Evolutionary conservation across 2,888 invertebrate genomes (phyloP).

Genomic region (Eudasyphora cyanicolor): DNA sequence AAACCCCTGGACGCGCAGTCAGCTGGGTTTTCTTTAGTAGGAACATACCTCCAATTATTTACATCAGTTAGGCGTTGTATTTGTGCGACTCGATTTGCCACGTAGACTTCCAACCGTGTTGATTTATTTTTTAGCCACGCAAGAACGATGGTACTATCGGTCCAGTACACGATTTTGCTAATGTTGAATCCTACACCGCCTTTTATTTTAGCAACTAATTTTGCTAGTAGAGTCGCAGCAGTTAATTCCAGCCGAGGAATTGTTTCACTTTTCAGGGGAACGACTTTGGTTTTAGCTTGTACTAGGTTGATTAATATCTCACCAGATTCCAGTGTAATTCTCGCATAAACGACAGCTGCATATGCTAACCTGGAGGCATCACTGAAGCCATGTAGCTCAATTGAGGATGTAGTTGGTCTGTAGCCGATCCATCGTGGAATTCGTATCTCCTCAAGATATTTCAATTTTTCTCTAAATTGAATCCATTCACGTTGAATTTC

Average conservation of each 20-base stretch:
- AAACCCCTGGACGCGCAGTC: constrained; percentile 51
- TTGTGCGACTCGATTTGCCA: constrained; percentile 21
- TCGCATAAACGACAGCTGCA: constrained; percentile 52
- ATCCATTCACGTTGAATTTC: constrained; percentile 42
- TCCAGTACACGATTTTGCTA: constrained; percentile 26
- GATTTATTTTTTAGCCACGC: constrained; percentile 19
- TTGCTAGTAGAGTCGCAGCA: background rate
- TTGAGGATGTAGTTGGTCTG: background rate
- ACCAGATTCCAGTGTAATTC: constrained; percentile 26
- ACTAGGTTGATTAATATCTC: constrained; percentile 5
- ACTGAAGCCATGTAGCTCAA: constrained; percentile 58
- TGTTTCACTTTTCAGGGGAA: constrained; percentile 20
- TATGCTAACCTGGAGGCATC: constrained; percentile 52
- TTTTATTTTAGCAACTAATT: constrained; percentile 26
- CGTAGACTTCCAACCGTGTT: constrained; percentile 22
- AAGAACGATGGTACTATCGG: constrained; percentile 40
- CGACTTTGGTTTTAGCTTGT: constrained; percentile 42
- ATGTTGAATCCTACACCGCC: constrained; percentile 22
- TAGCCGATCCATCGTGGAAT: constrained; percentile 47
- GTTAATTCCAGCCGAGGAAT: constrained; percentile 24
- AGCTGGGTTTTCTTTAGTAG: constrained; percentile 62
- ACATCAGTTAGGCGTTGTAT: constrained; percentile 21
- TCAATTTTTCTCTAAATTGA: constrained; percentile 34
- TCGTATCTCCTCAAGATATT: constrained; percentile 34
- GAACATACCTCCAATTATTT: constrained; percentile 30